phyloP scores from a whole-genome alignment of 2,888 invertebrate genomes.

The Eristalis arbustorum region DNA sequence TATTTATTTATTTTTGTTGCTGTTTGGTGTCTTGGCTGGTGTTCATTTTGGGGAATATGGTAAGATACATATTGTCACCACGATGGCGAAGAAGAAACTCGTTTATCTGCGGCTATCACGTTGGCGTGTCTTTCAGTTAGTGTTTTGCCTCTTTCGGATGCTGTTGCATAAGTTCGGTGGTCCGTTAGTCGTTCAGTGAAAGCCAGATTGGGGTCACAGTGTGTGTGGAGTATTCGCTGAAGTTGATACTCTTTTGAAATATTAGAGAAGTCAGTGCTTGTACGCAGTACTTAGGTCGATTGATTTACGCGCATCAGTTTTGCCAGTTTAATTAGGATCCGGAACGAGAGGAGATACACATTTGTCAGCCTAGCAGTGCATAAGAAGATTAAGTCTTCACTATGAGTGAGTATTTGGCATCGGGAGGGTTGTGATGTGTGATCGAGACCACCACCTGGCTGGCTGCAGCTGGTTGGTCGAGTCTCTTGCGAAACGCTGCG shows the following conservation, averaged over 20 bases:
- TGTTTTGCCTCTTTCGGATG: conserved; percentile 42
- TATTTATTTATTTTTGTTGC: neutral
- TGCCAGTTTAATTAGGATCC: conserved; percentile 25
- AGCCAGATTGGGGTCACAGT: conserved; percentile 42
- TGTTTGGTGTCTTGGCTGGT: no score
- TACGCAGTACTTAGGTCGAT: neutral
- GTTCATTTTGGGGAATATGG: conserved; percentile 19
- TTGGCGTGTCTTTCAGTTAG: conserved; percentile 37
- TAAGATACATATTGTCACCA: conserved; percentile 48
- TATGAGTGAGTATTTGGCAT: conserved; percentile 26
- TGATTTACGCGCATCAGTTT: conserved; percentile 5
- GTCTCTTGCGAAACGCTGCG: neutral
- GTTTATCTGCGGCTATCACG: conserved; percentile 21
- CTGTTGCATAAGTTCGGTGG: conserved; percentile 45
- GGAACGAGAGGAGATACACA: conserved; percentile 2
- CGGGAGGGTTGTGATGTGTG: conserved; percentile 12
- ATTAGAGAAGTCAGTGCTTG: neutral
- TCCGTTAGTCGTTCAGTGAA: conserved; percentile 34
- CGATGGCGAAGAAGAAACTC: conserved; percentile 1
- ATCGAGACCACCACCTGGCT: neutral
- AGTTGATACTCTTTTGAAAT: conserved; percentile 11
- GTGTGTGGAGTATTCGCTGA: neutral
- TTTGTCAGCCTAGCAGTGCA: neutral
- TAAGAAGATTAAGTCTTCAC: neutral
- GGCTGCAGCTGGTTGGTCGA: neutral